phyloP scores from a whole-genome alignment of 2,888 invertebrate genomes.

The Lissocephala sabroskyi region DNA sequence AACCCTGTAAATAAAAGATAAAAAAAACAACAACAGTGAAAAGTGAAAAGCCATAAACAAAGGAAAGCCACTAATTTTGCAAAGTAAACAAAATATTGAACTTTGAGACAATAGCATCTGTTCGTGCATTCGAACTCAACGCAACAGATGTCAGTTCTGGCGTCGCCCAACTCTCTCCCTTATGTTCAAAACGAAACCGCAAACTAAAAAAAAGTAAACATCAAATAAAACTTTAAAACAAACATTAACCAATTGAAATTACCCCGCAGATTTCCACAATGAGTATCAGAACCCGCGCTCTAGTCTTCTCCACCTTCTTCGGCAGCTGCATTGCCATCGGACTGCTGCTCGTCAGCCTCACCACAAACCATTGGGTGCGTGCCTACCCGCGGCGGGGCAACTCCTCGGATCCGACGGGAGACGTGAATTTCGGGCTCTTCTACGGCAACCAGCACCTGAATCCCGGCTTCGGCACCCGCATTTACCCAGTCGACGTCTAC shows the following conservation, averaged over 20 bases:
- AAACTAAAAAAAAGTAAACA: too few species aligned
- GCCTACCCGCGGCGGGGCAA: conserved; percentile 77
- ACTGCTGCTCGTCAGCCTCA: conserved; percentile 81
- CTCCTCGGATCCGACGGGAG: conserved; percentile 76
- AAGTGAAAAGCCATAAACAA: conserved; percentile 3
- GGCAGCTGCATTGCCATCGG: conserved; percentile 82
- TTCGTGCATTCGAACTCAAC: too few species aligned
- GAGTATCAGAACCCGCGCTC: conserved; percentile 80
- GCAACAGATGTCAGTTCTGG: too few species aligned
- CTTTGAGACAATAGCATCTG: not conserved
- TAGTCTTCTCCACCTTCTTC: conserved; percentile 84
- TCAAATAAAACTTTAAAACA: too few species aligned
- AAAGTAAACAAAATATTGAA: conserved; percentile 15
- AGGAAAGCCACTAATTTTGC: conserved; percentile 11
- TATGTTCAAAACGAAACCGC: too few species aligned
- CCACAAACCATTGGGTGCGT: conserved; percentile 85
- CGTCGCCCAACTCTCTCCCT: too few species aligned
- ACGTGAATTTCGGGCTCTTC: conserved; percentile 88
- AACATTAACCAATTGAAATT: too few species aligned
- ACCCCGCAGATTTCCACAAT: too few species aligned
- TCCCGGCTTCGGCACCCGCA: conserved; percentile 86
- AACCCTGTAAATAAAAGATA: conserved; percentile 7
- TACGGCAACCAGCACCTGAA: conserved; percentile 88
- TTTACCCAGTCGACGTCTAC: conserved; percentile 78
- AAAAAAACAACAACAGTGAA: conserved; percentile 16